Evolutionary conservation across 2,888 invertebrate genomes (phyloP).

Genomic region (Ormyrus labotus): DNA sequence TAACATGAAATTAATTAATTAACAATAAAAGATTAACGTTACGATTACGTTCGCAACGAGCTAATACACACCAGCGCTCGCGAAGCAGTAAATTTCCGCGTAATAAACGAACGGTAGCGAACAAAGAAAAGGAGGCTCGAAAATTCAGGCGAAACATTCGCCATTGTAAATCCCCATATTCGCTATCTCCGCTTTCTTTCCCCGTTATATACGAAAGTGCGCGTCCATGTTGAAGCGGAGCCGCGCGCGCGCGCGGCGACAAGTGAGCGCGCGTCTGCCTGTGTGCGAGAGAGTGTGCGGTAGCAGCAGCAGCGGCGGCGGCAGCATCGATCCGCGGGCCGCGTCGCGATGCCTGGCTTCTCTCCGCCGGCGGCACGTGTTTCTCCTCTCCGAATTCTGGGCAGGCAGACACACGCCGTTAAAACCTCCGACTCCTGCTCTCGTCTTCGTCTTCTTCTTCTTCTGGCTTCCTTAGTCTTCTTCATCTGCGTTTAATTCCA

Average conservation of each 20-base stretch:
- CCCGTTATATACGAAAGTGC: not conserved
- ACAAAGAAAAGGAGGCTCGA: not conserved
- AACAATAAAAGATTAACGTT: too few relatives aligned
- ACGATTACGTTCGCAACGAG: too few relatives aligned
- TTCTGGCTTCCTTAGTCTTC: not conserved
- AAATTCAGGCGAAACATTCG: not conserved
- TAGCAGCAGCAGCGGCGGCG: slow-evolving; percentile 30
- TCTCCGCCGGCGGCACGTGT: slow-evolving; percentile 33
- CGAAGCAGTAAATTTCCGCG: too few relatives aligned
- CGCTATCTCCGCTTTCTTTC: slow-evolving; percentile 4
- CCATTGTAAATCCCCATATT: slow-evolving; percentile 20
- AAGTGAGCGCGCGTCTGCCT: not conserved
- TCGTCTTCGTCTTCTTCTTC: not conserved
- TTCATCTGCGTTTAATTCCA: slow-evolving; percentile 8
- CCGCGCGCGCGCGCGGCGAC: not conserved
- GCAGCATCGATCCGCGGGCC: slow-evolving; percentile 67
- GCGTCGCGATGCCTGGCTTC: slow-evolving; percentile 45
- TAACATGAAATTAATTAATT: too few relatives aligned
- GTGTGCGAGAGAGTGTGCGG: not conserved
- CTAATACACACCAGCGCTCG: too few relatives aligned
- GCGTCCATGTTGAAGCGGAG: slow-evolving; percentile 35
- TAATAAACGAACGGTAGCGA: too few relatives aligned
- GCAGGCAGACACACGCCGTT: slow-evolving; percentile 5
- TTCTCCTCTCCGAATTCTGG: not conserved
- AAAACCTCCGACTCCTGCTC: not conserved